These are phyloP conservation scores for Elymnias hypermnestra DNA, from an alignment of 1,140 invertebrate species.

Conservation along the genomic window DNA sequence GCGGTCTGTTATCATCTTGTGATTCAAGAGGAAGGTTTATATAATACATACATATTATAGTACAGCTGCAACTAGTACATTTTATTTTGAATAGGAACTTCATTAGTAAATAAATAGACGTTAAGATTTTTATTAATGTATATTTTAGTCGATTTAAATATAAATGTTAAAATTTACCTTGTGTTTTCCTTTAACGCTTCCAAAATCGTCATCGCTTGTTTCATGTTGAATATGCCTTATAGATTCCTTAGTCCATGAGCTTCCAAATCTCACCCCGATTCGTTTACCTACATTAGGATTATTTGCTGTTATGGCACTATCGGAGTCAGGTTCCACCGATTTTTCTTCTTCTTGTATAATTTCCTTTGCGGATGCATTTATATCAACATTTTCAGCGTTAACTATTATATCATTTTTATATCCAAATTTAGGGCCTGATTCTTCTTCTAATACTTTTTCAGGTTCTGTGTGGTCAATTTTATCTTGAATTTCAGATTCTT, in stretches of 20 bases:
- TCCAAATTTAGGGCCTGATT: constrained; percentile 12
- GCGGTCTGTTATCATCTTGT: too few species aligned
- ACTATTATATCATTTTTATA: constrained; percentile 16
- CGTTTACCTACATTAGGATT: constrained; percentile 43
- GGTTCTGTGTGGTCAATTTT: too few species aligned
- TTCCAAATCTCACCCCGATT: constrained; percentile 57
- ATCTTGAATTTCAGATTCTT: constrained; percentile 23
- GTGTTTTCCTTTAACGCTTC: constrained; percentile 43
- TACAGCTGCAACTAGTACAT: too few species aligned
- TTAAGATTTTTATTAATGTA: constrained; percentile 8
- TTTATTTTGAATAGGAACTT: too few species aligned
- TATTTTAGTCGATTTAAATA: constrained; percentile 5
- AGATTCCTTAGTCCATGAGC: constrained; percentile 51
- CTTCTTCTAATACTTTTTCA: too few species aligned
- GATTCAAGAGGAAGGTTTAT: too few species aligned
- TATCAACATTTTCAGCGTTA: constrained; percentile 15
- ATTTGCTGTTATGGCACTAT: constrained; percentile 43
- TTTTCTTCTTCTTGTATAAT: constrained; percentile 58
- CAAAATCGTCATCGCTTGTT: constrained; percentile 53
- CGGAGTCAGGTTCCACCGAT: constrained; percentile 50
- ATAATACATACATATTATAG: too few species aligned
- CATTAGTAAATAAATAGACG: constrained; percentile 11
- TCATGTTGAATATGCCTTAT: constrained; percentile 33
- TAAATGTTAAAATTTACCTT: constrained; percentile 40
- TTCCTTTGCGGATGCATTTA: constrained; percentile 25